Conservation (phyloP, 2,113 vertebrate genomes). For the Urocitellus parryii region DNA sequence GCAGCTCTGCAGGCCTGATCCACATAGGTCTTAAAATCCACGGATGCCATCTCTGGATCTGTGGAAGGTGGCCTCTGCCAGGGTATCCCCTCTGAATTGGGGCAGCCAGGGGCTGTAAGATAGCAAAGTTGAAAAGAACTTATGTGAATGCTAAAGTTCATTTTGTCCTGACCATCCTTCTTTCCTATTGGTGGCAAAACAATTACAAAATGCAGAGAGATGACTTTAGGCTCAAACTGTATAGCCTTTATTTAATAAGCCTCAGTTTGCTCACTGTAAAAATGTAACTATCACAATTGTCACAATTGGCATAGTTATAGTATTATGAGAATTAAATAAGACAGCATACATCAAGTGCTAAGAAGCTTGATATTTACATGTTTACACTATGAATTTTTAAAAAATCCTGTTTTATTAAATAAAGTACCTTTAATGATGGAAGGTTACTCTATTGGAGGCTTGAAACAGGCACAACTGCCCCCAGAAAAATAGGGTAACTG, state of each 20-base stretch:
- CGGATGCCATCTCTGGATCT: slow-evolving; percentile 60
- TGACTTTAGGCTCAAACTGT: neutral
- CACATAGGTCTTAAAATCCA: slow-evolving; percentile 96
- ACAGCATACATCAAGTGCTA: neutral
- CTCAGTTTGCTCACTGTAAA: neutral
- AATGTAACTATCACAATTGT: neutral
- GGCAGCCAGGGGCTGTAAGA: neutral
- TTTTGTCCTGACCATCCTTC: neutral
- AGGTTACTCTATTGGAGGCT: neutral
- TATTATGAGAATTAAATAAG: neutral
- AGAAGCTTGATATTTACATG: neutral
- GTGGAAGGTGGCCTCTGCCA: neutral
- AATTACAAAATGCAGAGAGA: neutral
- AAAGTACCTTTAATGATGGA: neutral
- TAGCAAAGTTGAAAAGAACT: neutral
- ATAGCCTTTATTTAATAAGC: neutral
- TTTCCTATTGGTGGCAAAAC: neutral
- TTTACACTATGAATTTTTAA: neutral
- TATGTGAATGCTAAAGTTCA: neutral
- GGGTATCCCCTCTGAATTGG: neutral
- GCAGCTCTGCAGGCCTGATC: slow-evolving; percentile 98
- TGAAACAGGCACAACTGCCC: neutral
- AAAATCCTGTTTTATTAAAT: neutral
- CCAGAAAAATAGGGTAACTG: neutral
- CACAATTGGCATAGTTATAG: neutral